Percentiles rank a stretch among this genome's conserved stretches.
Conservation (phyloP, 2,888 invertebrate genomes). For the Megastigmus dorsalis region DNA sequence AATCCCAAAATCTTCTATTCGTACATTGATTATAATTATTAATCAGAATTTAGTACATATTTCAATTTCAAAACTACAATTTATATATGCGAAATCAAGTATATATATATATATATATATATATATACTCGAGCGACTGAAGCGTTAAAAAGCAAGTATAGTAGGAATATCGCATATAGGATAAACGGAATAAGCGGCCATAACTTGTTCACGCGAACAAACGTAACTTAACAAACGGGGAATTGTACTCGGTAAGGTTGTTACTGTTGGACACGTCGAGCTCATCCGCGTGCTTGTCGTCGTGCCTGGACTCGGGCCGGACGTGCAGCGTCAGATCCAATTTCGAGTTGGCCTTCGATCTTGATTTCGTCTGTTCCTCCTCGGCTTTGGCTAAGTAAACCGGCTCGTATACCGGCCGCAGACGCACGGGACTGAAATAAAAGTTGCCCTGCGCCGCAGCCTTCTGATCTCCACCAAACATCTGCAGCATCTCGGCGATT, state of each 20-base stretch:
- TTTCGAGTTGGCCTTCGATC: neutral
- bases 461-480: neutral
- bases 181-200: neutral
- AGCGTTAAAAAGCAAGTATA: too few relatives aligned
- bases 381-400: neutral
- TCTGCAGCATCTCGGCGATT: neutral
- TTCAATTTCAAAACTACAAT: too few relatives aligned
- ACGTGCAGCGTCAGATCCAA: neutral
- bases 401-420: constrained; percentile 21
- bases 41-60: too few relatives aligned
- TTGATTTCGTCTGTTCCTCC: neutral
- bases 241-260: constrained; percentile 2
- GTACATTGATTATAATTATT: too few relatives aligned
- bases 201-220: too few relatives aligned
- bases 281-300: neutral
- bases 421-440: constrained; percentile 31
- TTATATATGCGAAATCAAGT: too few relatives aligned
- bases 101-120: too few relatives aligned
- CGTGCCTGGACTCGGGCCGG: neutral
- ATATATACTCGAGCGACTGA: too few relatives aligned
- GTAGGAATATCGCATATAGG: neutral
- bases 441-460: constrained; percentile 22
- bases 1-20: too few relatives aligned
- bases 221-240: constrained; percentile 10
- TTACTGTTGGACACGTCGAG: neutral